A percentile compares a stretch with the other conserved stretches of the same genome.
Evolutionary conservation across 2,888 invertebrate species (phyloP).

Genomic region (Pegoplata infirma): DNA sequence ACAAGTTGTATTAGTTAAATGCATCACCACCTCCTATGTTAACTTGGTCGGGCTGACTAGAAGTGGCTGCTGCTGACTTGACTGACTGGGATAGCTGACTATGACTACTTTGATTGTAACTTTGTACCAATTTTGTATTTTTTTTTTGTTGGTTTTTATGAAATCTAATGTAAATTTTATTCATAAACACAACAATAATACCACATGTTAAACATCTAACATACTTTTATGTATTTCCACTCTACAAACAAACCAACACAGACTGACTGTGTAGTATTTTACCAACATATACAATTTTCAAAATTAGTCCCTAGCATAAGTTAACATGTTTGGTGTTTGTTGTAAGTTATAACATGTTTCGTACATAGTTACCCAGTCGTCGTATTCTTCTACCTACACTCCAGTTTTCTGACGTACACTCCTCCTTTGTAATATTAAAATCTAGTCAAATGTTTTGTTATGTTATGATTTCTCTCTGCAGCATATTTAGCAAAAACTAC

Average conservation of each 20-base stretch:
- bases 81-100: background rate
- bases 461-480: background rate
- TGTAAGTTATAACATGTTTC: background rate
- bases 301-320: background rate
- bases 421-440: background rate
- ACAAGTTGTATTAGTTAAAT: background rate
- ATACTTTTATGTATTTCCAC: background rate
- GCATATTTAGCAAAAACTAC: background rate
- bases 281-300: background rate
- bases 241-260: background rate
- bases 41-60: too few species aligned
- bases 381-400: background rate
- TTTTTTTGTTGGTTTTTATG: too few species aligned
- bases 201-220: conserved; percentile 13
- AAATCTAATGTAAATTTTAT: conserved; percentile 51
- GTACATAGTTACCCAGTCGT: background rate
- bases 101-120: background rate
- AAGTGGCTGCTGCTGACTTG: too few species aligned
- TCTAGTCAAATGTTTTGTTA: background rate
- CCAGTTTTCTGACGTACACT: background rate
- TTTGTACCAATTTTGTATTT: background rate
- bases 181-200: conserved; percentile 43
- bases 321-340: background rate
- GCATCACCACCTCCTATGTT: background rate
- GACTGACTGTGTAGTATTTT: background rate